Percentiles rank a stretch among this genome's conserved stretches.
Conservation (phyloP, 2,888 invertebrate species). For the Anodontia alba region DNA sequence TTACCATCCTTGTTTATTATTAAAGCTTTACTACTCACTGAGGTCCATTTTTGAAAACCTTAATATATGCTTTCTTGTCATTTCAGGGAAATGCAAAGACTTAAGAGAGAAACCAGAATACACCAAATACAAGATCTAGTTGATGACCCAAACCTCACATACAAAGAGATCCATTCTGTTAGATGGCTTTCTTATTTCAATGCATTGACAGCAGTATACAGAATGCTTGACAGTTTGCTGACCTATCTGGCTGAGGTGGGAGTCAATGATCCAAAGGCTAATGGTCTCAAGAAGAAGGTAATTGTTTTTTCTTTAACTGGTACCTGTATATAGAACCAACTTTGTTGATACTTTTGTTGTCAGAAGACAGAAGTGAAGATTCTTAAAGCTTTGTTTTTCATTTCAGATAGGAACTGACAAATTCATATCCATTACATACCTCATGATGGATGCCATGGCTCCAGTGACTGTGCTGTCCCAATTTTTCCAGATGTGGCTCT, state of each 20-base stretch:
- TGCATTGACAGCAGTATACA: slow-evolving; percentile 32
- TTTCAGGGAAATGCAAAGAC: slow-evolving; percentile 6
- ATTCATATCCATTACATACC: slow-evolving; percentile 24
- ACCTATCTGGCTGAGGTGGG: slow-evolving; percentile 31
- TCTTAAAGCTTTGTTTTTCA: neutral
- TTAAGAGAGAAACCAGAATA: slow-evolving; percentile 28
- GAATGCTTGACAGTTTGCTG: slow-evolving; percentile 31
- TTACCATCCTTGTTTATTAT: no score
- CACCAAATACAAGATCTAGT: slow-evolving; percentile 38
- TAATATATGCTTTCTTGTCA: no score
- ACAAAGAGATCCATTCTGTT: slow-evolving; percentile 52
- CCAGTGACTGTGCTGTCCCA: slow-evolving; percentile 45
- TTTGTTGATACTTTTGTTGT: no score
- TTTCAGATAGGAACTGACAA: slow-evolving; percentile 39
- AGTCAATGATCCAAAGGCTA: slow-evolving; percentile 34
- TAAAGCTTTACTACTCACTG: no score
- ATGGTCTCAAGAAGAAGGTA: slow-evolving; percentile 44
- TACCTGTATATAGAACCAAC: no score
- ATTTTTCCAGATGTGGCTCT: slow-evolving; percentile 56
- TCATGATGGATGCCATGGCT: slow-evolving; percentile 57
- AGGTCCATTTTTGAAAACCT: no score
- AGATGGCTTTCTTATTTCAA: slow-evolving; percentile 52
- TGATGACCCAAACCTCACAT: slow-evolving; percentile 40
- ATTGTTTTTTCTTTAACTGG: slow-evolving; percentile 8
- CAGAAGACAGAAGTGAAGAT: no score